A percentile compares a stretch with the other conserved stretches of the same genome.
phyloP scores from a whole-genome alignment of 1,140 invertebrate species.

The Bombus breviceps region DNA sequence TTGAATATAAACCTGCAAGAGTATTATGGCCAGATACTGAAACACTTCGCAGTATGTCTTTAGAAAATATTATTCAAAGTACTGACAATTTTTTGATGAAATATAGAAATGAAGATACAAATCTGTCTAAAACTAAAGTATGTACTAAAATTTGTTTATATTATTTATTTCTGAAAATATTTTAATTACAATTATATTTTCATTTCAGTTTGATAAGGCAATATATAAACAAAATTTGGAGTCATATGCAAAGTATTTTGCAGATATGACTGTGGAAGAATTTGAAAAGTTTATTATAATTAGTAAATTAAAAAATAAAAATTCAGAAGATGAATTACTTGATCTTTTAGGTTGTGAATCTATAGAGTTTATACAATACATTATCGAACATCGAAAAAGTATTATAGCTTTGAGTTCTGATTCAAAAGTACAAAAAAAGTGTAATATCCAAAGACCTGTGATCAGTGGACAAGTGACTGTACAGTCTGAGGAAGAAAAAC shows the following conservation, averaged over 20 bases:
- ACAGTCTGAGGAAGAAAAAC: conserved; percentile 92
- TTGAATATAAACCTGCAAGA: conserved; percentile 69
- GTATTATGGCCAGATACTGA: conserved; percentile 73
- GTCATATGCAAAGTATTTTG: conserved; percentile 77
- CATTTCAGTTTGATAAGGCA: conserved; percentile 83
- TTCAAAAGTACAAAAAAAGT: conserved; percentile 77
- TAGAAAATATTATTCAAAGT: conserved; percentile 49
- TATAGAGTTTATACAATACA: conserved; percentile 91
- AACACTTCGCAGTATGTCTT: conserved; percentile 70
- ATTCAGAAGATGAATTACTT: conserved; percentile 93
- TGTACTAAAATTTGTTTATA: conserved; percentile 55
- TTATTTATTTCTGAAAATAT: conserved; percentile 19
- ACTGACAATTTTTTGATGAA: conserved; percentile 72
- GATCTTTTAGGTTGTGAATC: conserved; percentile 94
- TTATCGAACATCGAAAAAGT: conserved; percentile 88
- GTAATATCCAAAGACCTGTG: conserved; percentile 51
- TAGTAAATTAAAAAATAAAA: conserved; percentile 85
- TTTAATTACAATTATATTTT: conserved; percentile 63
- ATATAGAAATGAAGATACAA: conserved; percentile 53
- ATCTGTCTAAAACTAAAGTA: conserved; percentile 77
- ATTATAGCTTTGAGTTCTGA: conserved; percentile 77
- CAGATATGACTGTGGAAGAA: conserved; percentile 83
- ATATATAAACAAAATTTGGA: conserved; percentile 85
- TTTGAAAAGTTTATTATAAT: conserved; percentile 84
- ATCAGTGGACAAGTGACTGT: conserved; percentile 90